These are phyloP conservation scores for Saxicola maurus DNA, from an alignment of 2,797 vertebrate genomes.

Conservation along the genomic window DNA sequence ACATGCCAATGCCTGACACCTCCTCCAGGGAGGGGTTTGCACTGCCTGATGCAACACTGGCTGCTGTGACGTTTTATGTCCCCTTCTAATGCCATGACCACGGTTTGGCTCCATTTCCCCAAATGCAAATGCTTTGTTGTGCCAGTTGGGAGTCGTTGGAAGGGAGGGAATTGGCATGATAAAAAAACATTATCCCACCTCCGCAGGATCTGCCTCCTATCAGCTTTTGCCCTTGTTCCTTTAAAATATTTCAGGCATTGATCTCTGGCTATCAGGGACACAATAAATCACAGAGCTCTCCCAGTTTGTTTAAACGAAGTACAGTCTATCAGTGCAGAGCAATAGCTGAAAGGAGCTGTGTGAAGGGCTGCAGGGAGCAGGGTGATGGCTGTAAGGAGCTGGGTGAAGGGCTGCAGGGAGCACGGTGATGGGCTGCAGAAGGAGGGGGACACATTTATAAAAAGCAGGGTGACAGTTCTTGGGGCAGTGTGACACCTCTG, in stretches of 20 bases:
- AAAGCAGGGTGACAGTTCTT: background rate
- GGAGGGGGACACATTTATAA: too few relatives aligned
- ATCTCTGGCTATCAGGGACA: background rate
- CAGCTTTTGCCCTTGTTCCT: background rate
- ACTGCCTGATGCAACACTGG: background rate
- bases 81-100: background rate
- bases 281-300: background rate
- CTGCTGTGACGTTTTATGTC: background rate
- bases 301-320: background rate
- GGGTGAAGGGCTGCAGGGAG: too few relatives aligned
- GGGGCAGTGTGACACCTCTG: background rate
- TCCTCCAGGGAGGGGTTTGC: background rate
- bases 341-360: background rate
- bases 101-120: background rate
- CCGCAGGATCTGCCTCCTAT: background rate
- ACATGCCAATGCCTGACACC: rapidly evolving
- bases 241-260: background rate
- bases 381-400: too few relatives aligned
- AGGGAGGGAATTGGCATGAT: background rate
- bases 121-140: background rate
- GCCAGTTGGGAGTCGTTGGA: rapidly evolving
- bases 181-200: background rate
- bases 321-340: background rate
- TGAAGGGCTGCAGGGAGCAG: too few relatives aligned
- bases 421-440: too few relatives aligned